Base-by-base conservation (phyloP, 2,113 vertebrate species). In the Anoura caudifer region DNA sequence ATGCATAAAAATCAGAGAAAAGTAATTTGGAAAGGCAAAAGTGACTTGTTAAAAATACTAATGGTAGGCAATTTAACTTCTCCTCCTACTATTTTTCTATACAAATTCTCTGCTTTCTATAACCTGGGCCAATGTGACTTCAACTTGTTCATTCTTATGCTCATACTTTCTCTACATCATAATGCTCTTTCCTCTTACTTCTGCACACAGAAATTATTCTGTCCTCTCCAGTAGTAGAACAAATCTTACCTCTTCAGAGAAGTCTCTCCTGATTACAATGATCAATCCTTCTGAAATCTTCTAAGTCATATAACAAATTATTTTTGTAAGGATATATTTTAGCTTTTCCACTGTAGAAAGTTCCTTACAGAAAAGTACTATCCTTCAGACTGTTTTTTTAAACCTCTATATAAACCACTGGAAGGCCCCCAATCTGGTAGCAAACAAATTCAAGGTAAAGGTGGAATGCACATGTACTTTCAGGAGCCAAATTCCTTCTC, bases 1-100 rank as follows among this genome's bases (percentile, higher is more conserved):
- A 95, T 7, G 31, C 28, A 84, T 38, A 75, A 91, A 76, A 89
- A 93, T 67, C 70, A 94, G n/a, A 93, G 45, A 65, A 92, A 80
- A 96, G 86, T 86, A 94, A 94, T 89, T 52, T 89, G 28, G 20
- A 73, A 52, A 77, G 59, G 52, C 63, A 85, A 96, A 93, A 9
- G 16, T 67, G 47, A 87, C 61, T 83, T 72, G 52, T 65, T 91
- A 95, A 83, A 96, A 92, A 91, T 8, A 91, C 13, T 47, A 88
- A 73, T 8, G 19, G 26, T 24, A 45, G 43, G 22, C 20, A 85
- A 95, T 4, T 47, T 4, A 85, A 31, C 85, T 43, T 77, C 50
- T 36, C 16, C 4, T 80, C 56, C 33, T 94, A 38, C 43, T 86
- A 72, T 73, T 79, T 90, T 81, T 81, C 82, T 70, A 41, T 22